Evolutionary conservation across 2,797 vertebrate genomes (phyloP), one percentile per base, ranked within the genome.

Genomic region (Oreochromis grahami): DNA sequence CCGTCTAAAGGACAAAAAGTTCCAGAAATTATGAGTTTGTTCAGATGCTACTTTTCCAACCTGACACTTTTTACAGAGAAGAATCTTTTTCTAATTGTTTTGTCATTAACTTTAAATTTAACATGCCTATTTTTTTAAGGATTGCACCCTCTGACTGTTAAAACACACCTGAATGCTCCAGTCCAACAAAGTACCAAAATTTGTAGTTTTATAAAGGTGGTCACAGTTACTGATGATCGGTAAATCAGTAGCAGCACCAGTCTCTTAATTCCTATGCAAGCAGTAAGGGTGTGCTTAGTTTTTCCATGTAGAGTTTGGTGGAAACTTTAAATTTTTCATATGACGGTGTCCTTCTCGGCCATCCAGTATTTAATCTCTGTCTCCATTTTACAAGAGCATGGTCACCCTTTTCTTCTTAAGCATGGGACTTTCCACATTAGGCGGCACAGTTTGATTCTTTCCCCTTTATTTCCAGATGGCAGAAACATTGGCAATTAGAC

Each of bases 111-210:
- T 45, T 26, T 29, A 70, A 24, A 29, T 3, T 70, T 29, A 26
- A 70, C 8, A 70, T 26, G 13, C 2, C 32, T n/a, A n/a, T 36
- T 60, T 60, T 36, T 63, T 63, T 36, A 63, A 63, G 11, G 32
- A 48, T 11, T 72, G 68, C 68, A 19, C 3, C 24, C 0, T 48
- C 41, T 0, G 65, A 72, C 21, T 0, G 0, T 17, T 45, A 26
- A 70, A 43, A 70, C 8, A 17, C 41, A 70, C 24, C 41, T 11
- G 65, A 45, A 72, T 72, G 24, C 15, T 3, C 6, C 24, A 48
- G 41, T 48, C 65, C 41, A 45, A 45, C 14, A 26, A 70, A 45
- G 38, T 26, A 24, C 2, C 65, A 70, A 70, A 45, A 70, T 6
- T 7, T 29, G 9, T 29, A 0, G 3, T 45, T 45, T 45, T 17